Percentiles rank a stretch among this genome's conserved stretches.
Evolutionary conservation across 1,140 invertebrate genomes (phyloP).

Genomic region (Leguminivora glycinivorella): DNA sequence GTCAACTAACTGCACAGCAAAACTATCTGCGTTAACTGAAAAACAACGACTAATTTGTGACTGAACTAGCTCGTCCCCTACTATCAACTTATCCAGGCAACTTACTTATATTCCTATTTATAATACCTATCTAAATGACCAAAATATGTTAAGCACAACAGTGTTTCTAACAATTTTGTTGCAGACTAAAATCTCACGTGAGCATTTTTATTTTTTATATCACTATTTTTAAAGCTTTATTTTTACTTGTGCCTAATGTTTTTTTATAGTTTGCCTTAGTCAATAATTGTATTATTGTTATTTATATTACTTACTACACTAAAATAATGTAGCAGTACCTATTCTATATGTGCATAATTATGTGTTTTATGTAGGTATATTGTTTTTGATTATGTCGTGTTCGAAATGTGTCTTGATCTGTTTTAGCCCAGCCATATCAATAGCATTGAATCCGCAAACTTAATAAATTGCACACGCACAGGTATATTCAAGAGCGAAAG

Average conservation of each 20-base stretch:
- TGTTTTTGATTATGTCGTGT: neutral
- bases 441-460: neutral
- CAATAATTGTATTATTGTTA: neutral
- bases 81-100: neutral
- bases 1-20: neutral
- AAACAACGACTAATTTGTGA: neutral
- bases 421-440: neutral
- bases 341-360: too few relatives aligned
- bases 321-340: neutral
- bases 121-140: neutral
- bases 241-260: neutral
- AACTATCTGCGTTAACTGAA: neutral
- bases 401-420: constrained; percentile 7
- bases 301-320: too few relatives aligned
- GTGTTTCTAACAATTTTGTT: neutral
- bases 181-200: neutral
- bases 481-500: neutral
- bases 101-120: neutral
- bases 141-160: neutral
- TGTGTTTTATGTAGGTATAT: neutral
- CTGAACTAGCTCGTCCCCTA: neutral
- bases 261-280: too few relatives aligned
- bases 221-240: neutral
- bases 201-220: neutral
- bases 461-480: neutral